phyloP scores from a whole-genome alignment of 2,113 vertebrate species.

The Indicator indicator region DNA sequence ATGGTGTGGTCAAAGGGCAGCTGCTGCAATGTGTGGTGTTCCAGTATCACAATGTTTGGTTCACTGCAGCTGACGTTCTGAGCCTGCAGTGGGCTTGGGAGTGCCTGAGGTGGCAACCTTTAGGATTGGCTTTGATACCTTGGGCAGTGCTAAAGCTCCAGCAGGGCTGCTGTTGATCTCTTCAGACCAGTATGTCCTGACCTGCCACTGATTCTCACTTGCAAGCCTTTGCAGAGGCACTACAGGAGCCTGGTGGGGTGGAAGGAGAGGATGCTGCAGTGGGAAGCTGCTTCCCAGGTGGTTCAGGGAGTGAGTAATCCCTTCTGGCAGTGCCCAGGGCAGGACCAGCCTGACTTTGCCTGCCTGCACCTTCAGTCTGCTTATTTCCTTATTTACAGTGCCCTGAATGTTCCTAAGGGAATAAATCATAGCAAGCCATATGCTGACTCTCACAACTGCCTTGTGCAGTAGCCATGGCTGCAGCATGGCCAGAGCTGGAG shows the following conservation, averaged over 20 bases:
- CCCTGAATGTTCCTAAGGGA: conserved; percentile 5
- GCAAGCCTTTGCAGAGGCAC: background rate
- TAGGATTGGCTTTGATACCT: rapidly evolving
- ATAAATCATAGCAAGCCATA: background rate
- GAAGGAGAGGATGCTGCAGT: background rate
- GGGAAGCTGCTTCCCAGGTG: background rate
- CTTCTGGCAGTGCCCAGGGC: rapidly evolving
- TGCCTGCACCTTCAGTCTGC: background rate
- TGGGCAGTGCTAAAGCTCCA: background rate
- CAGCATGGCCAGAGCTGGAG: background rate
- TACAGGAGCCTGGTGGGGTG: background rate
- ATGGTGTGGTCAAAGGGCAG: background rate
- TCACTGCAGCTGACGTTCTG: background rate
- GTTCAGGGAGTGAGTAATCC: background rate
- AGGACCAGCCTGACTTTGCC: no score
- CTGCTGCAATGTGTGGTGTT: background rate
- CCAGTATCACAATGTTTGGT: rapidly evolving
- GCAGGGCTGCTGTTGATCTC: background rate
- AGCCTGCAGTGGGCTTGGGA: background rate
- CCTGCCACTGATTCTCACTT: background rate
- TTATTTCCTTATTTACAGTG: background rate
- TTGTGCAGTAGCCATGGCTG: background rate
- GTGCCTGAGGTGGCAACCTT: background rate
- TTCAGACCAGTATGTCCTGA: background rate
- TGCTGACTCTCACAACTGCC: background rate